Evolutionary conservation across 2,888 invertebrate genomes (phyloP), one percentile per base, ranked within the genome.

Genomic region (Rhogogaster chlorosoma): DNA sequence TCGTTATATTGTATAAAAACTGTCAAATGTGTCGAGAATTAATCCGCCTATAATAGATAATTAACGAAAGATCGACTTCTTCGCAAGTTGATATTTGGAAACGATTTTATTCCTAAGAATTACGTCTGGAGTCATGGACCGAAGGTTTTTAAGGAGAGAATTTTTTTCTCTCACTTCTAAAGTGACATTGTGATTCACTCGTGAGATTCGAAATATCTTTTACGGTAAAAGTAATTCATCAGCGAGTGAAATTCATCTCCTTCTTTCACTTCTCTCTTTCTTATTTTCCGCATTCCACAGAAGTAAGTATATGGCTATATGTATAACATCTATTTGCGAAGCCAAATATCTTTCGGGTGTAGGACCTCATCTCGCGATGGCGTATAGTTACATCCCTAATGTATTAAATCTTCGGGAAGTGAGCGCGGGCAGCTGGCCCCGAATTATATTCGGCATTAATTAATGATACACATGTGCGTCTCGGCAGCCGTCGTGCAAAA

Each of bases 61-160:
- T 61, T 18, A 2, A 61, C 9, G 26, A 26, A 61, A 61, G 45
- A n/a, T 26, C 2, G 10, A 61, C 1, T 61, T 26, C 26, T 61
- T 61, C n/a, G 61, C 10, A 61, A 9, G 2, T 26, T 22, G 26
- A 61, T n/a, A 7, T 0, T 10, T 2, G 26, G 12, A 61, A 61
- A 22, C 9, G 26, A 61, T 61, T 61, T 77, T 67, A 75, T 61
- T 9, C 45, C 78, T 61, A 36, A 78, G 61, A 45, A n/a, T 49
- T 18, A 9, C 2, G 2, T 38, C n/a, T n/a, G n/a, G n/a, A n/a
- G n/a, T n/a, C n/a, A n/a, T n/a, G n/a, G n/a, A n/a, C n/a, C n/a
- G n/a, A n/a, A n/a, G n/a, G n/a, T 29, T 53, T 53, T 3, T 4
- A 15, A 12, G 49, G 10, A 64, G 15, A 36, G n/a, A 36, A 71